Conservation (phyloP, 1,140 invertebrate species). For the Drosophila sucinea region DNA sequence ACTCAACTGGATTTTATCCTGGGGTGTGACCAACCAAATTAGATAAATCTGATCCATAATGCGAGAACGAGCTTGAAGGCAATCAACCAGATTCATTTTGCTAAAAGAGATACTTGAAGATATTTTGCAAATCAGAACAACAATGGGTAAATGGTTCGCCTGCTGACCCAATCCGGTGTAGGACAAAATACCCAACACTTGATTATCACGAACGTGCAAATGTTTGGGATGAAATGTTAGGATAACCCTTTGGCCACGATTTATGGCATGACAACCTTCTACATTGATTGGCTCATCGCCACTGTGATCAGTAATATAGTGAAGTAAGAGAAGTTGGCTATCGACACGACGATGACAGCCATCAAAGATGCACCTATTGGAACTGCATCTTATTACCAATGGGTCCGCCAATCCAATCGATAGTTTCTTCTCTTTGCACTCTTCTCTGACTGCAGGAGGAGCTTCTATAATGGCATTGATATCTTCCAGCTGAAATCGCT, state of each 20-base stretch:
- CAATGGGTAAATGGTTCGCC: conserved; percentile 42
- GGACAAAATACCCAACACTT: conserved; percentile 50
- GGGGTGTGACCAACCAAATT: conserved; percentile 61
- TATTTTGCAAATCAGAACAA: conserved; percentile 57
- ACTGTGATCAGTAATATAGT: conserved; percentile 62
- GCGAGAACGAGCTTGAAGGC: neutral
- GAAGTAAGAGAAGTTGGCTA: conserved; percentile 60
- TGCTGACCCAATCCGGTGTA: conserved; percentile 32
- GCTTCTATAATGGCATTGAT: conserved; percentile 33
- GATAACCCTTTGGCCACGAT: conserved; percentile 29
- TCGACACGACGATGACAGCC: conserved; percentile 41
- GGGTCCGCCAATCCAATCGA: neutral
- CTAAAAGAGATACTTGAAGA: neutral
- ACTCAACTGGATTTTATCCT: conserved; percentile 26
- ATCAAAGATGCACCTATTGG: conserved; percentile 47
- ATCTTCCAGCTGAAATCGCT: conserved; percentile 2
- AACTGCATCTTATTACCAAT: conserved; percentile 32
- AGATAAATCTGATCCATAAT: conserved; percentile 38
- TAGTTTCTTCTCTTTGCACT: neutral
- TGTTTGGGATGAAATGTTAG: conserved; percentile 39
- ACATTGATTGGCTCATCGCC: conserved; percentile 5
- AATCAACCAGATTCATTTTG: neutral
- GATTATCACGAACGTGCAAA: conserved; percentile 30
- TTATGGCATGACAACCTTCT: conserved; percentile 27
- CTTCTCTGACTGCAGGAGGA: neutral